Conservation (phyloP, 2,113 vertebrate genomes). For the Leptocoma aspasia region DNA sequence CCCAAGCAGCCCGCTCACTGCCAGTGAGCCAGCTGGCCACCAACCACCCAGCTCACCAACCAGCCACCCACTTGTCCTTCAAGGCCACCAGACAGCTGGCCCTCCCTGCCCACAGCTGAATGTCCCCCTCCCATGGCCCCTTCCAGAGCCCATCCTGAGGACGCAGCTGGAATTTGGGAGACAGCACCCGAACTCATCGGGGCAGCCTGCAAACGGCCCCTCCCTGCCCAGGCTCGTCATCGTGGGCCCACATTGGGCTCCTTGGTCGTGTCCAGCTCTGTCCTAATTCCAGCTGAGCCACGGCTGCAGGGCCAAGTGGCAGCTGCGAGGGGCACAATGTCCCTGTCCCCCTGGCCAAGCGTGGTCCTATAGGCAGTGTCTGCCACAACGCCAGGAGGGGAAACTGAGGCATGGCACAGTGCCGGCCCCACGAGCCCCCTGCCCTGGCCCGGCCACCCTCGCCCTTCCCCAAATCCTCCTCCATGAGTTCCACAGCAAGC, state of each 20-base stretch:
- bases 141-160: background rate
- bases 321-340: too few relatives aligned
- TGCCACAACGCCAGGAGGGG: background rate
- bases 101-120: background rate
- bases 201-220: rapidly evolving
- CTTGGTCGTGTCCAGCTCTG: rapidly evolving
- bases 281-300: background rate
- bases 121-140: too few relatives aligned
- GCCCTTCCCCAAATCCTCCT: background rate
- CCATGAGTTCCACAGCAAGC: rapidly evolving
- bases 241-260: rapidly evolving
- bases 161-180: background rate
- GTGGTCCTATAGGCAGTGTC: rapidly evolving
- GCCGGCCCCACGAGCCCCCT: rapidly evolving
- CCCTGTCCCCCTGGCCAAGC: background rate
- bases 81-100: background rate
- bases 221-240: background rate
- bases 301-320: rapidly evolving
- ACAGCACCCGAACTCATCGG: background rate
- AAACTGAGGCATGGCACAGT: background rate
- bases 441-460: rapidly evolving
- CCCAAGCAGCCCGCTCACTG: background rate
- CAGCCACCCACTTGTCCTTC: background rate
- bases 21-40: background rate
- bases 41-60: background rate